Percentiles rank a stretch among this genome's conserved stretches.
phyloP scores from a whole-genome alignment of 2,113 vertebrate genomes.

The Paralichthys olivaceus region DNA sequence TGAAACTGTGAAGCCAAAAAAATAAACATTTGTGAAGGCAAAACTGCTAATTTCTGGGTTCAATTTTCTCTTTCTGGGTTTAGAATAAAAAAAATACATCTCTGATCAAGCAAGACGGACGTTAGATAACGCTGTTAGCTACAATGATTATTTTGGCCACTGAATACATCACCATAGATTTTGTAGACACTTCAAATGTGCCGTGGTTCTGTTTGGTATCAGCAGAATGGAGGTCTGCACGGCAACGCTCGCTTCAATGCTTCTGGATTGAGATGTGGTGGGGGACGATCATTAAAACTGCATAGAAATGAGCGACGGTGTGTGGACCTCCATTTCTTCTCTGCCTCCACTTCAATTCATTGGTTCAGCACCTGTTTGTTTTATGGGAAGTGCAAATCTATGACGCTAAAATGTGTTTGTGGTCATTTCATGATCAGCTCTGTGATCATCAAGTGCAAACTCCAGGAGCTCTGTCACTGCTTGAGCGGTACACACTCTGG shows the following conservation, averaged over 20 bases:
- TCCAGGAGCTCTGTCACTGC: constrained; percentile 28
- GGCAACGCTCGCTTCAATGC: not conserved
- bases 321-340: not conserved
- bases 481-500: not conserved
- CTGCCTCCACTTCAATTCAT: not conserved
- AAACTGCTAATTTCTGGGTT: constrained; percentile 34
- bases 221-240: constrained; percentile 1
- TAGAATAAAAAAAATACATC: constrained; percentile 3
- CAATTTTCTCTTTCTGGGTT: constrained; percentile 25
- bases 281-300: not conserved
- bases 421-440: constrained; percentile 19
- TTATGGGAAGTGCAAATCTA: not conserved
- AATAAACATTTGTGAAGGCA: constrained; percentile 38
- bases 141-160: constrained; percentile 36
- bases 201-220: constrained; percentile 30
- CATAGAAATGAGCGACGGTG: not conserved
- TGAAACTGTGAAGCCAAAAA: constrained; percentile 10
- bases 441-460: constrained; percentile 41
- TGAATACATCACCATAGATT: constrained; percentile 23
- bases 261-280: not conserved
- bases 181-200: constrained; percentile 32
- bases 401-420: not conserved
- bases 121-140: constrained; percentile 22
- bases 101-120: constrained; percentile 25
- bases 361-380: not conserved